Evolutionary conservation across 2,113 vertebrate genomes (phyloP).

Genomic region (Zosterops borbonicus): DNA sequence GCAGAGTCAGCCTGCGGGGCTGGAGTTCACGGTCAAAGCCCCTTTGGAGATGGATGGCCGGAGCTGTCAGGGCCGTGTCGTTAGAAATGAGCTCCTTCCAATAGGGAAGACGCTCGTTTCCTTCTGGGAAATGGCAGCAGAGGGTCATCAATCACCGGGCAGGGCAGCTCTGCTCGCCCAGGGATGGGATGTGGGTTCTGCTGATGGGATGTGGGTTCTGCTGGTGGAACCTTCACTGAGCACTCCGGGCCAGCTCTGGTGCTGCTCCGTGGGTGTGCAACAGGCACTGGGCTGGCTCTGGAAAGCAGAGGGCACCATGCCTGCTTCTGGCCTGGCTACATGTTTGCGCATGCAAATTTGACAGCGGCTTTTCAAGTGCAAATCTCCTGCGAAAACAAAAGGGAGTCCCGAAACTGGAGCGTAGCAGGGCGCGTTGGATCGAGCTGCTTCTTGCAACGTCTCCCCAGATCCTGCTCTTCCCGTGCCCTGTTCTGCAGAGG

Average conservation of each 20-base stretch:
- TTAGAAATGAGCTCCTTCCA: background rate
- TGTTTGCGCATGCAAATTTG: conserved; percentile 10
- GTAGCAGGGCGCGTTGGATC: background rate
- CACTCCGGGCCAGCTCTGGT: rapidly evolving
- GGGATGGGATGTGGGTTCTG: rapidly evolving
- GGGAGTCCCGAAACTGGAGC: background rate
- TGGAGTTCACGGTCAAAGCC: background rate
- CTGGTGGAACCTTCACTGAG: rapidly evolving
- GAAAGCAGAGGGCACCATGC: background rate
- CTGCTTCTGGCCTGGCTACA: background rate
- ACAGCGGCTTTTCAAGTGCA: conserved; percentile 56
- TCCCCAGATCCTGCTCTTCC: background rate
- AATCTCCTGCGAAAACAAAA: conserved; percentile 10
- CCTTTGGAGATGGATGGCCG: background rate
- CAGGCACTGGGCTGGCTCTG: background rate
- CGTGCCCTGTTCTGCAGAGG: background rate
- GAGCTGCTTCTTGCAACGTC: background rate
- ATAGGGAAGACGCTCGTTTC: background rate
- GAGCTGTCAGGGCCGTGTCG: background rate
- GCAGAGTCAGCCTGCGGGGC: background rate
- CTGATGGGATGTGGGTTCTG: background rate
- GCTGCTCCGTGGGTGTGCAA: background rate
- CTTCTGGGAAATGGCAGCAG: background rate
- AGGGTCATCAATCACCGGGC: background rate
- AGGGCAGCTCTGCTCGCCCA: background rate